These are phyloP conservation scores for Dipodomys merriami DNA, from an alignment of 2,113 vertebrate species.

Conservation along the genomic window DNA sequence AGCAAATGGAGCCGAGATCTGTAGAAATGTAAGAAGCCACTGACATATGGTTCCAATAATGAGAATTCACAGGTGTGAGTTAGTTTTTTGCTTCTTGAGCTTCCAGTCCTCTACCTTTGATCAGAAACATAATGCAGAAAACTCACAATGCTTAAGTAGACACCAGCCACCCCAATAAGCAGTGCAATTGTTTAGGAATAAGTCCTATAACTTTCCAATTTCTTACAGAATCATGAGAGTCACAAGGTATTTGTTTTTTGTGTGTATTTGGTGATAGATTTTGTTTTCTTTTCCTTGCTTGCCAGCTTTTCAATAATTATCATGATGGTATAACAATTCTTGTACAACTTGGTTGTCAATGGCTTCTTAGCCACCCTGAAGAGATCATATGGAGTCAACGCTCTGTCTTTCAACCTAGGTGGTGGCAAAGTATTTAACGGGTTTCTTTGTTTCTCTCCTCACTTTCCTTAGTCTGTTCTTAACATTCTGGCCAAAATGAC, in stretches of 20 bases:
- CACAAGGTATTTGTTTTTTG: not conserved
- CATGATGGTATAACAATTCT: not conserved
- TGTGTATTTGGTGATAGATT: not conserved
- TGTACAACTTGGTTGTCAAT: not conserved
- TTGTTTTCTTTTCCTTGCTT: not conserved
- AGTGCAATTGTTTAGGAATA: not conserved
- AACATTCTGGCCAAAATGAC: not conserved
- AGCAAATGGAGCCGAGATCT: not conserved
- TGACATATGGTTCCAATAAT: not conserved
- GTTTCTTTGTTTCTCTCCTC: too few species aligned
- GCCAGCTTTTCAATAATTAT: not conserved
- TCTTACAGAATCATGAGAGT: not conserved
- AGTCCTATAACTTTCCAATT: not conserved
- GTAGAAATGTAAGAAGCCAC: not conserved
- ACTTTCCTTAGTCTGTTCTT: not conserved
- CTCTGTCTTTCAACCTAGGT: not conserved
- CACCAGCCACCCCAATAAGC: not conserved
- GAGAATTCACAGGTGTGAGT: not conserved
- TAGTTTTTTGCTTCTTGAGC: not conserved
- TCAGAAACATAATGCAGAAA: constrained; percentile 36
- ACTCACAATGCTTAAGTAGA: not conserved
- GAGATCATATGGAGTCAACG: not conserved
- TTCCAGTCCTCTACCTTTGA: not conserved
- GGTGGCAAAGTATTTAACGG: not conserved
- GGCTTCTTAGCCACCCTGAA: not conserved